Evolutionary conservation across 2,888 invertebrate genomes (phyloP), one percentile per base, ranked within the genome.

Genomic region (Andrena trimmerana): DNA sequence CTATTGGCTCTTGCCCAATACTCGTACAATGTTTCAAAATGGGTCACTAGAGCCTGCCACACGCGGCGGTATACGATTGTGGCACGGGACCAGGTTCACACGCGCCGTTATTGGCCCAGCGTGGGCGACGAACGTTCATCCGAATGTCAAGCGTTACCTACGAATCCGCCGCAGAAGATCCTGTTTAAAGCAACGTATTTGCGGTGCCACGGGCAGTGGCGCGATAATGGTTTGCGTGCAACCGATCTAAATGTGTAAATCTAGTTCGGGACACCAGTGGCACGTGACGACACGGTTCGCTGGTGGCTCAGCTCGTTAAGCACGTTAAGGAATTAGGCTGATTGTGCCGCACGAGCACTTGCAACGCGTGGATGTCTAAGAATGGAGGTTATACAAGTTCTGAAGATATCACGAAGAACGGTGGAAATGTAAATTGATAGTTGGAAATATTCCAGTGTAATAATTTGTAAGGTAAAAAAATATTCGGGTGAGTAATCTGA

Each of bases 211-310:
- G 16, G 54, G 42, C 66, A 54, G 31, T 54, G 67, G 78, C 24
- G 10, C 79, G 66, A 71, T 80, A 78, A 78, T 78, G 80, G 80
- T 66, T 62, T 79, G 79, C 8, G 79, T 78, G 70, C 27, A 67
- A 80, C 80, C 80, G 36, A 71, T 62, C 78, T 78, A 80, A 80
- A 80, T 80, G 78, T 78, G 78, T 71, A 67, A 78, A 78, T 78
- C 80, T 78, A 52, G 78, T 80, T 62, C 33, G 70, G 42, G 67
- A 59, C 36, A 70, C 33, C 48, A 2, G 8, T 4, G 66, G 52
- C 66, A 42, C 78, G 2, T 50, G 52, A 20, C 7, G 27, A n/a
- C 20, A 8, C 24, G 48, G 20, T 68, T 42, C 52, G 59, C 16
- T 13, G 13, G 31, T 31, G 10, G 48, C 48, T 16, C 29, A 33